phyloP scores from a whole-genome alignment of 2,113 vertebrate species.

The Varanus komodoensis region DNA sequence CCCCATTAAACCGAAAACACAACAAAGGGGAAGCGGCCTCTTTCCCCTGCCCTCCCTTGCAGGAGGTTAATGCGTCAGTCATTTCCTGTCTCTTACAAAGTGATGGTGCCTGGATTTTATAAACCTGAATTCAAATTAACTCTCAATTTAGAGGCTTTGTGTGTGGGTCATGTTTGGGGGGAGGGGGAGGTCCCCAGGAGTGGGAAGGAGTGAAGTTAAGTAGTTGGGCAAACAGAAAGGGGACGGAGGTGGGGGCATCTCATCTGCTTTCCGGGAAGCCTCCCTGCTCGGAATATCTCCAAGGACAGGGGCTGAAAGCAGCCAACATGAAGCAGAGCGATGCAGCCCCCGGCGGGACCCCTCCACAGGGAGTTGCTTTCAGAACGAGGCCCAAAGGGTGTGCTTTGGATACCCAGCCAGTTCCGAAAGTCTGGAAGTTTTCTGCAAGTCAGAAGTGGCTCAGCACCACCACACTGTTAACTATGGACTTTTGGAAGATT shows the following conservation, averaged over 20 bases:
- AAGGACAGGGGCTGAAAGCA: no score
- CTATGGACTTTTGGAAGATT: background rate
- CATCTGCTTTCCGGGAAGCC: background rate
- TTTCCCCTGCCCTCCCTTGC: slow-evolving; percentile 52
- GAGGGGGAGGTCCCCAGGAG: slow-evolving; percentile 1
- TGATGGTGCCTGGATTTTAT: slow-evolving; percentile 64
- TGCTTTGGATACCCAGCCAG: no score
- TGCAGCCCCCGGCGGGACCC: no score
- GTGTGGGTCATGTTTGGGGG: slow-evolving; percentile 22
- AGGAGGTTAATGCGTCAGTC: slow-evolving; percentile 56
- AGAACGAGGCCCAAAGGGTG: background rate
- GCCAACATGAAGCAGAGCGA: no score
- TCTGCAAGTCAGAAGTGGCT: background rate
- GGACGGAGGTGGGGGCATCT: background rate
- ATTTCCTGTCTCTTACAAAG: slow-evolving; percentile 61
- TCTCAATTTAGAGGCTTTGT: slow-evolving; percentile 65
- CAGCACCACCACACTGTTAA: background rate
- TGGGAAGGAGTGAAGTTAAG: slow-evolving; percentile 45
- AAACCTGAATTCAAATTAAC: slow-evolving; percentile 70
- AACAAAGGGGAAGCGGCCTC: slow-evolving; percentile 44
- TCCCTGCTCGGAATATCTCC: background rate
- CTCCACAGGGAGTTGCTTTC: background rate
- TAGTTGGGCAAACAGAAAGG: slow-evolving; percentile 41
- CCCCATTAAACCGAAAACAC: slow-evolving; percentile 42
- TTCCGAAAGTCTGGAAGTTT: background rate